phyloP scores from a whole-genome alignment of 2,113 vertebrate species.

The Scophthalmus maximus region DNA sequence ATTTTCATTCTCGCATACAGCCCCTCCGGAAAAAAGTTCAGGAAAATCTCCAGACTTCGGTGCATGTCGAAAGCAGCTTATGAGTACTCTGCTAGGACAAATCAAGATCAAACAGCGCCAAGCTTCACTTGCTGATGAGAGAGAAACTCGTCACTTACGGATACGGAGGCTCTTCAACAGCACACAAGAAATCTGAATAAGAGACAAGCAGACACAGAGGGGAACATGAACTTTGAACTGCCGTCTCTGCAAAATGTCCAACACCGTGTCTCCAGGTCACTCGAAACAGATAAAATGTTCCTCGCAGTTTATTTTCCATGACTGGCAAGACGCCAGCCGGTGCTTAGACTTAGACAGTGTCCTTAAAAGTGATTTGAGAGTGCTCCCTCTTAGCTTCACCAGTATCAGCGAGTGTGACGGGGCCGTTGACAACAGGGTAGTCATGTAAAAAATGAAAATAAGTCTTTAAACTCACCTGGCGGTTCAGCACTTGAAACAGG shows the following conservation, averaged over 20 bases:
- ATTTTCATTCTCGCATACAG: no score
- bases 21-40: no score
- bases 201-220: slow-evolving; percentile 45
- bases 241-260: slow-evolving; percentile 8
- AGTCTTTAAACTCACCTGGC: slow-evolving; percentile 61
- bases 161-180: slow-evolving; percentile 71
- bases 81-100: not conserved
- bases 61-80: no score
- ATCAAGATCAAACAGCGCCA: not conserved
- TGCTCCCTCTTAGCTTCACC: slow-evolving; percentile 16
- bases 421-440: slow-evolving; percentile 39
- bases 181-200: slow-evolving; percentile 66
- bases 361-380: slow-evolving; percentile 21
- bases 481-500: slow-evolving; percentile 54
- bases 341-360: slow-evolving; percentile 8
- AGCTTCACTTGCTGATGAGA: slow-evolving; percentile 12
- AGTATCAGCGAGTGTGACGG: slow-evolving; percentile 59
- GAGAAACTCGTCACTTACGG: slow-evolving; percentile 71
- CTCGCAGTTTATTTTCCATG: slow-evolving; percentile 46
- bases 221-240: slow-evolving; percentile 28
- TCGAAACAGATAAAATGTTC: slow-evolving; percentile 25
- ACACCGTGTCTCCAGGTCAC: slow-evolving; percentile 22
- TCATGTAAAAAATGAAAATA: not conserved
- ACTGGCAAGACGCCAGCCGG: slow-evolving; percentile 9
- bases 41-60: no score